Base-by-base conservation (phyloP, 2,888 invertebrate genomes). In the Nasonia oneida region DNA sequence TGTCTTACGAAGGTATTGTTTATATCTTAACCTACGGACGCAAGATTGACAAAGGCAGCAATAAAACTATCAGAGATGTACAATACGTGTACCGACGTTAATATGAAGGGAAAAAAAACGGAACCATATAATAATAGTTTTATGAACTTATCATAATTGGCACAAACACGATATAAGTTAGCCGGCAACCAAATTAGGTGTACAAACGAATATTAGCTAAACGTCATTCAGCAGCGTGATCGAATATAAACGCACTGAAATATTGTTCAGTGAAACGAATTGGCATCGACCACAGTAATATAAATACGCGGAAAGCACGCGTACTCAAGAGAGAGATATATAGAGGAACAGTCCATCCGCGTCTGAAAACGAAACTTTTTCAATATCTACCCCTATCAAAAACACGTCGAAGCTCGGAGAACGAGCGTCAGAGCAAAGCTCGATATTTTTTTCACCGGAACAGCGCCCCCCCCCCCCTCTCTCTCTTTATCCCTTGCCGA, bases 281-380 rank as follows among this genome's bases (percentile, higher is more conserved):
- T 2, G 2, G n/a, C 18, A n/a, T 6, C 5, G 8, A 64, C 33
- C 47, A 5, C 67, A 78, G 47, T 29, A 67, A 79, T 39, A 18
- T 42, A 37, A 37, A 57, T 57, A 33, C n/a, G 61, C 61, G 61
- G 61, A 77, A 77, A 37, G 39, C 77, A 39, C 61, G 39, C 39
- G 47, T 61, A 77, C 61, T 77, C 77, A 77, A 61, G 29, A 29
- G 29, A 29, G 29, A 29, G 1, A 23, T 23, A 23, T 23, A 23
- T 23, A 61, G n/a, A 61, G 8, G n/a, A 70, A 37, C 10, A 50
- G 15, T 78, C 47, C 33, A 47, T 15, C 33, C 47, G 57, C 57
- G 8, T 8, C 57, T 61, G n/a, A 67, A 67, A 67, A 79, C 29
- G 67, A 39, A 79, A 50, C 61, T 57, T 77, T 77, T 77, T 77